Evolutionary conservation across 1,140 invertebrate genomes (phyloP).

Genomic region (Euura lappo): DNA sequence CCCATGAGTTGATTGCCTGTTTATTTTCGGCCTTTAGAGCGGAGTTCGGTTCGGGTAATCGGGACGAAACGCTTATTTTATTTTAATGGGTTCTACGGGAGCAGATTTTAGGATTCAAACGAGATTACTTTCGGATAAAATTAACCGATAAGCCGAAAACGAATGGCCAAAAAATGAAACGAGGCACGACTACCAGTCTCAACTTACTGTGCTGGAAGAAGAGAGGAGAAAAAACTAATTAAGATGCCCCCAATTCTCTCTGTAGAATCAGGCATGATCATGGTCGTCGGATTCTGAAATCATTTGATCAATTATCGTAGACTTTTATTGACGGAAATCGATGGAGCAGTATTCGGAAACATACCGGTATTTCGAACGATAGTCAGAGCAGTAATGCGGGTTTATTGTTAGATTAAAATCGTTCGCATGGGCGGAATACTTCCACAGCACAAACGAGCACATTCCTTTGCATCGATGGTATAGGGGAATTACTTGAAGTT

Average conservation of each 20-base stretch:
- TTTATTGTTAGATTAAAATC: slow-evolving; percentile 13
- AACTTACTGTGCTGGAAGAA: too few species aligned
- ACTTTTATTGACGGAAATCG: too few species aligned
- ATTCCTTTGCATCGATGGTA: too few species aligned
- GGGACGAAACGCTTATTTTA: neutral
- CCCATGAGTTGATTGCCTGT: slow-evolving; percentile 12
- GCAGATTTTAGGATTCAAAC: slow-evolving; percentile 6
- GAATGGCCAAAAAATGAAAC: too few species aligned
- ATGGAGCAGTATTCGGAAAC: too few species aligned
- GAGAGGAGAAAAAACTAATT: too few species aligned
- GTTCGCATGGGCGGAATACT: slow-evolving; percentile 7
- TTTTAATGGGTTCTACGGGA: neutral
- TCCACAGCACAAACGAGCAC: neutral
- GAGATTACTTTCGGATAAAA: neutral
- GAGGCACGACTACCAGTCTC: too few species aligned
- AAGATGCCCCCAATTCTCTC: too few species aligned
- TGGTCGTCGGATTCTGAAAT: too few species aligned
- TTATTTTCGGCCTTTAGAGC: slow-evolving; percentile 5
- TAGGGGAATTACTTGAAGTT: too few species aligned
- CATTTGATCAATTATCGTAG: too few species aligned
- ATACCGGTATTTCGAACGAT: neutral
- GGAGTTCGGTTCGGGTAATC: neutral
- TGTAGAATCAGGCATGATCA: too few species aligned
- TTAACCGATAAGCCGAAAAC: neutral
- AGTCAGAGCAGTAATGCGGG: slow-evolving; percentile 7